Percentiles rank a stretch among this genome's conserved stretches.
phyloP scores from a whole-genome alignment of 2,797 vertebrate genomes.

The Macropus fuliginosus region DNA sequence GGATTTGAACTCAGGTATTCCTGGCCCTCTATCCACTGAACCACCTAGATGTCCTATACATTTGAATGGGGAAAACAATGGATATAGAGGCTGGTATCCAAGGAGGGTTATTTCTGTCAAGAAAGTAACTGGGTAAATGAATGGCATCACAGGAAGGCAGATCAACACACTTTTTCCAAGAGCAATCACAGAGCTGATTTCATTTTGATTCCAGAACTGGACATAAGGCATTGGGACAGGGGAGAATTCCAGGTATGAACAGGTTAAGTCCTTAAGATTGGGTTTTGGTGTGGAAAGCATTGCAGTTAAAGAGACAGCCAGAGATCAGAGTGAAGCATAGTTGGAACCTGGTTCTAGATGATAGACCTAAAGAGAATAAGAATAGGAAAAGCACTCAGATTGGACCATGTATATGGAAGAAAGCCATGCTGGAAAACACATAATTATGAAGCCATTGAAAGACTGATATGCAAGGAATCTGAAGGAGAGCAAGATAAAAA shows the following conservation, averaged over 20 bases:
- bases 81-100: neutral
- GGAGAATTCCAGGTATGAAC: neutral
- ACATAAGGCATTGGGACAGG: neutral
- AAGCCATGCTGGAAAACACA: neutral
- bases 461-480: neutral
- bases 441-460: neutral
- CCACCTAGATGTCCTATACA: neutral
- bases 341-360: neutral
- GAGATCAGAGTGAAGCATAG: neutral
- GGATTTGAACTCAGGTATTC: too few species aligned
- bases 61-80: neutral
- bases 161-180: neutral
- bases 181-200: neutral
- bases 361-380: neutral
- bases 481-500: neutral
- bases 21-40: too few species aligned
- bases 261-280: neutral
- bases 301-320: neutral
- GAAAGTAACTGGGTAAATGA: neutral
- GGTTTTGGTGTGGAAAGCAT: neutral
- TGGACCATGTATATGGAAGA: neutral
- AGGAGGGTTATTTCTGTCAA: neutral
- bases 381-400: neutral
- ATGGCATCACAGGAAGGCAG: neutral
- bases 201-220: neutral